These are phyloP conservation scores for Tangara arthus DNA, from an alignment of 2,797 vertebrate genomes.

Conservation along the genomic window DNA sequence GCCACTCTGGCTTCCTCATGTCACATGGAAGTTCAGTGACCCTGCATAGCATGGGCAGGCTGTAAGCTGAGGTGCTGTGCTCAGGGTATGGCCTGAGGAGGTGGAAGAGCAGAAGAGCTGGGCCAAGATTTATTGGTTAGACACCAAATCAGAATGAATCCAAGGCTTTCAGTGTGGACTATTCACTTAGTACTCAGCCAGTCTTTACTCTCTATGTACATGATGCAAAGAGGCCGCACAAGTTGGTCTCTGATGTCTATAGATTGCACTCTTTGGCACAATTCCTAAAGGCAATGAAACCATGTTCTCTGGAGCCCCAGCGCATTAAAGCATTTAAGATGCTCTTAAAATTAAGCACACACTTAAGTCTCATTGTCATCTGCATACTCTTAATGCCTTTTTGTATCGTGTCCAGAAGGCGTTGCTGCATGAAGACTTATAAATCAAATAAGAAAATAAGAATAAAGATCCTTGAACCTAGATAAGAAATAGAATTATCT, in stretches of 20 bases:
- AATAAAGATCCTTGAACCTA: background rate
- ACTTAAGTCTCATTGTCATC: background rate
- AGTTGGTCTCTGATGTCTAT: background rate
- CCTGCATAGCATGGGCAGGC: rapidly evolving
- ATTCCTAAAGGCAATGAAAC: background rate
- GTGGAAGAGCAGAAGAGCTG: background rate
- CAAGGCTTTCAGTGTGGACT: background rate
- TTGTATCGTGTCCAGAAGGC: background rate
- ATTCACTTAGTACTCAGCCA: background rate
- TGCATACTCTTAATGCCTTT: background rate
- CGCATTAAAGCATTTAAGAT: background rate
- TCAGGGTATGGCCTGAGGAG: background rate
- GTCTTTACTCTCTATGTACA: background rate
- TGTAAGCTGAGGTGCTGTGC: background rate
- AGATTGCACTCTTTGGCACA: background rate
- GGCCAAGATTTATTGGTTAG: background rate
- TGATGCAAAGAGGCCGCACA: background rate
- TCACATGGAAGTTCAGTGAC: too few relatives aligned
- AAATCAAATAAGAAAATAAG: background rate
- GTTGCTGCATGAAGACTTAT: background rate
- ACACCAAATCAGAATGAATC: background rate
- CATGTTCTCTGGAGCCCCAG: background rate
- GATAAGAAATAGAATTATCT: background rate
- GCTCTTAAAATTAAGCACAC: background rate
- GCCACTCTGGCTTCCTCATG: background rate